Evolutionary conservation across 2,888 invertebrate genomes (phyloP), one percentile per base, ranked within the genome.

Genomic region (Ischnura elegans): DNA sequence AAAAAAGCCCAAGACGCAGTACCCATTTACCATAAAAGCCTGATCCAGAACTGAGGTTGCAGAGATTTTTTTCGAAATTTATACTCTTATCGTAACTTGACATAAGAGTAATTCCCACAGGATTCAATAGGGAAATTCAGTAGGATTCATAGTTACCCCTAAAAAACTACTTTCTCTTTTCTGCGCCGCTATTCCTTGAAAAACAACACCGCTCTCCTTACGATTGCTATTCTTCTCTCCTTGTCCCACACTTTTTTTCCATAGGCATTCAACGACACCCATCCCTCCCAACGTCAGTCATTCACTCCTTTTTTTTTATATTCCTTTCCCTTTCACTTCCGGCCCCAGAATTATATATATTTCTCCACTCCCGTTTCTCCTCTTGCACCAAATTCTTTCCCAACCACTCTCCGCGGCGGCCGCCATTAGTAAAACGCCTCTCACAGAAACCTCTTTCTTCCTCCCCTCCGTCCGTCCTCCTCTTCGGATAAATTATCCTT

Each of bases 401-500:
- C 51, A 51, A 19, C 51, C 51, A 51, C 61, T 45, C 46, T 45
- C n/a, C n/a, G 45, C 10, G 25, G 29, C 25, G 5, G 29, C 36
- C 66, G 36, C 36, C 10, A 76, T 76, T 36, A 61, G 76, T 16
- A 76, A 8, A 76, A 36, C 76, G 66, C 6, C 29, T 66, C 21
- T 21, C 66, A 3, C 36, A 25, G 29, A 8, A 29, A 61, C 10
- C n/a, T 46, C 45, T 19, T 3, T 6, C 21, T 21, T 6, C 85
- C 6, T 86, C 45, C 42, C 45, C 86, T 4, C 45, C 8, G n/a
- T 5, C 61, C 29, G 29, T 76, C 76, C 0, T 46, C 25, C 10
- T 86, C n/a, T n/a, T 46, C 46, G 45, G 86, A 86, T 86, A 86
- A 86, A 86, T 86, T 43, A 43, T n/a, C 16, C 86, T 86, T 86